Evolutionary conservation across 2,888 invertebrate genomes (phyloP).

Genomic region (Eupithecia inturbata): DNA sequence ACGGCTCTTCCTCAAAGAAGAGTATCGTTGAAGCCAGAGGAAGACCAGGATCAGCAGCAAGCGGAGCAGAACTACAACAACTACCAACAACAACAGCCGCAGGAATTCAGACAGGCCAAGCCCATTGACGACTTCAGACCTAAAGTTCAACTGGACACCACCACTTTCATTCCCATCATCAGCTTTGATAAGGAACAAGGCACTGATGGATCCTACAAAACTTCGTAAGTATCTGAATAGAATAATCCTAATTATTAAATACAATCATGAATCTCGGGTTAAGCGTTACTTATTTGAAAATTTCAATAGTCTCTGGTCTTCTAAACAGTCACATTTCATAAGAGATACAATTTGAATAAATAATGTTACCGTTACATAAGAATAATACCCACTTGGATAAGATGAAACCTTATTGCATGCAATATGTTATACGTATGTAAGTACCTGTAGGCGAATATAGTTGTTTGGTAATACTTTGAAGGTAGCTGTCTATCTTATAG

Average conservation of each 20-base stretch:
- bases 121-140: slow-evolving; percentile 76
- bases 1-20: slow-evolving; percentile 77
- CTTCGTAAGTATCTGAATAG: slow-evolving; percentile 82
- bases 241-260: too few species aligned
- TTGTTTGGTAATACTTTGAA: slow-evolving; percentile 8
- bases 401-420: slow-evolving; percentile 21
- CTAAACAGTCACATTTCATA: slow-evolving; percentile 4
- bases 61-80: slow-evolving; percentile 73
- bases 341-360: slow-evolving; percentile 20
- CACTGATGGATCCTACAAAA: slow-evolving; percentile 92
- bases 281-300: neutral
- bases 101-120: slow-evolving; percentile 70
- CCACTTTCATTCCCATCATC: slow-evolving; percentile 92
- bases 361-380: slow-evolving; percentile 6
- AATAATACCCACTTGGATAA: slow-evolving; percentile 3
- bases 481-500: neutral
- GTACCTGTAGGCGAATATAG: slow-evolving; percentile 10
- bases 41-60: slow-evolving; percentile 64
- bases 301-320: neutral
- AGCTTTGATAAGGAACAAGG: slow-evolving; percentile 93
- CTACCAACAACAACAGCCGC: slow-evolving; percentile 53
- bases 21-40: slow-evolving; percentile 66
- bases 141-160: slow-evolving; percentile 80
- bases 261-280: neutral
- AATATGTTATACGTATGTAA: neutral